Evolutionary conservation across 2,797 vertebrate species (phyloP).

Genomic region (Dendrocincla tyrannina): DNA sequence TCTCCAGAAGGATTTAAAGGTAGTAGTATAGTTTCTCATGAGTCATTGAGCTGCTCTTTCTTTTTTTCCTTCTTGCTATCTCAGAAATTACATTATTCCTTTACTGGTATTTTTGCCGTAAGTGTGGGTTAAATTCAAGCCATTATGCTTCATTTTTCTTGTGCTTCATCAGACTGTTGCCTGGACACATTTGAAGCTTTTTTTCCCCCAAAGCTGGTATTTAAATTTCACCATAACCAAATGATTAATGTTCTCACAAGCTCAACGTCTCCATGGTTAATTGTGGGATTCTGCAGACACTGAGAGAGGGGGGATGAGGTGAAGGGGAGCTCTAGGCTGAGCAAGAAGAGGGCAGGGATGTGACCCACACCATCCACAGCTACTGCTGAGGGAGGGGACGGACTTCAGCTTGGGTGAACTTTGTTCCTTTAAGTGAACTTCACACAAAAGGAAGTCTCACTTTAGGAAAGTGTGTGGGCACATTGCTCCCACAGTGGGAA

Average conservation of each 20-base stretch:
- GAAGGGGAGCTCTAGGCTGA: neutral
- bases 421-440: neutral
- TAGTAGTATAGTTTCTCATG: neutral
- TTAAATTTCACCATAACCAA: neutral
- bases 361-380: neutral
- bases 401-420: neutral
- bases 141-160: neutral
- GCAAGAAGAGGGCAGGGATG: neutral
- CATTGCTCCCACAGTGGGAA: neutral
- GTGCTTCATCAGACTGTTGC: conserved; percentile 41
- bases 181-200: conserved; percentile 18
- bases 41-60: neutral
- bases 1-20: neutral
- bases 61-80: neutral
- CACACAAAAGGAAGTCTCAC: neutral
- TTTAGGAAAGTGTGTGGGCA: conserved; percentile 8
- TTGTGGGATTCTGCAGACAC: neutral
- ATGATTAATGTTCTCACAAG: conserved; percentile 44
- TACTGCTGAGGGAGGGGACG: neutral
- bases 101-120: neutral
- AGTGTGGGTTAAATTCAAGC: conserved; percentile 25
- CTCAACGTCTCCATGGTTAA: conserved; percentile 12
- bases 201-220: conserved; percentile 11
- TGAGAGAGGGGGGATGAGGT: neutral
- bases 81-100: neutral